These are phyloP conservation scores for Sus cebifrons DNA, from an alignment of 2,797 vertebrate species.

Conservation along the genomic window DNA sequence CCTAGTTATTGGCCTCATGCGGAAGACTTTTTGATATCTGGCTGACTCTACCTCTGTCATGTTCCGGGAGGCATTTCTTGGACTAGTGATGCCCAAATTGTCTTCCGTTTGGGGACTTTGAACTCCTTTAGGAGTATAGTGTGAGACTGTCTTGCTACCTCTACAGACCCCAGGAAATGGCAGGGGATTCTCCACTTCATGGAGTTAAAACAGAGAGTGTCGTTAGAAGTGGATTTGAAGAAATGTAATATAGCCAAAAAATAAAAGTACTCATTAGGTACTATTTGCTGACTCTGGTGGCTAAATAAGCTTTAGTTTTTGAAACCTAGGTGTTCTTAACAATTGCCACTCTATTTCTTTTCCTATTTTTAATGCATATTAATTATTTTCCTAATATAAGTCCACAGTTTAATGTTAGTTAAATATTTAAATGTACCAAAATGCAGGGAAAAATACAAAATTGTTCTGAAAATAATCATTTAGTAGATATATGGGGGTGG, in stretches of 20 bases:
- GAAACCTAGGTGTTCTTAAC: conserved; percentile 46
- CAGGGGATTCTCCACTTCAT: background rate
- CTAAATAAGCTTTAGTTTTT: conserved; percentile 58
- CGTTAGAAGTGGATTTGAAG: conserved; percentile 54
- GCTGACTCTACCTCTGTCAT: background rate
- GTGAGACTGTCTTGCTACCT: background rate
- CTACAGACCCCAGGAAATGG: background rate
- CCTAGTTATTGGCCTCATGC: background rate
- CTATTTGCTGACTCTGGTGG: background rate
- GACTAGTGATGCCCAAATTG: background rate
- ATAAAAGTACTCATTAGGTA: conserved; percentile 47
- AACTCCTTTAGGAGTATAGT: background rate
- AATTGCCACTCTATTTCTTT: background rate
- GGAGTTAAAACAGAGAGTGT: conserved; percentile 26
- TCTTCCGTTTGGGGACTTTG: background rate
- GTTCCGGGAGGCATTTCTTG: background rate
- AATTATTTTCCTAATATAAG: conserved; percentile 59
- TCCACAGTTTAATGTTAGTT: conserved; percentile 46
- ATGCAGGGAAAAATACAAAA: conserved; percentile 32
- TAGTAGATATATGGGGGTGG: background rate
- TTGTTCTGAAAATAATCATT: conserved; percentile 64
- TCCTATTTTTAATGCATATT: conserved; percentile 20
- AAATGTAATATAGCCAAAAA: conserved; percentile 45
- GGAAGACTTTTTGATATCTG: conserved; percentile 9
- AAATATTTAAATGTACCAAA: conserved; percentile 43